Conservation (phyloP, 2,888 invertebrate genomes). For the Phyllotreta cruciferae region DNA sequence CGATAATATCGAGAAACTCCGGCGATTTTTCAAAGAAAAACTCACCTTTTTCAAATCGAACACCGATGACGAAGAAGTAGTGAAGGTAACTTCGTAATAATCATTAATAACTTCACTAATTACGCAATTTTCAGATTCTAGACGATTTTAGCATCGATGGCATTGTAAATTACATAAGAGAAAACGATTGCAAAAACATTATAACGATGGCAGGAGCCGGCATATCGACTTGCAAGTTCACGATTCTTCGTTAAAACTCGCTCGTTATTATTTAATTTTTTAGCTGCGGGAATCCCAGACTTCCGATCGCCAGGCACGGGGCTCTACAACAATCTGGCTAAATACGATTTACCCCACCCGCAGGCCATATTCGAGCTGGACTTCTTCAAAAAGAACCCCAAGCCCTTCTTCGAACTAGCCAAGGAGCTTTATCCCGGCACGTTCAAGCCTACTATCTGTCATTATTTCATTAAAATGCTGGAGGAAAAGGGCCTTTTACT, state of each 20-base stretch:
- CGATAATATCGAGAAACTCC: too few species aligned
- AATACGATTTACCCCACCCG: constrained; percentile 90
- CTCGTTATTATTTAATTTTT: too few species aligned
- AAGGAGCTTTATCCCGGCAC: constrained; percentile 88
- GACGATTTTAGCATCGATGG: constrained; percentile 75
- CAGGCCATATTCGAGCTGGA: constrained; percentile 91
- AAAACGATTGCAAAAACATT: constrained; percentile 80
- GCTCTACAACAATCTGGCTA: constrained; percentile 87
- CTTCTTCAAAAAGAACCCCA: constrained; percentile 86
- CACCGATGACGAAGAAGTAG: too few species aligned
- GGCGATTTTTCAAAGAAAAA: too few species aligned
- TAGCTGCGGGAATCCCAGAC: constrained; percentile 95
- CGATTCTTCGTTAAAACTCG: not conserved
- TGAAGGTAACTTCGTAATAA: too few species aligned
- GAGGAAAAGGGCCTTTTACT: constrained; percentile 80
- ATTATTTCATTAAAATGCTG: constrained; percentile 88
- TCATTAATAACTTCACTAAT: too few species aligned
- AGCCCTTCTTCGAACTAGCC: constrained; percentile 91
- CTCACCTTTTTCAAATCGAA: too few species aligned
- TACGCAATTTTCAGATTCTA: constrained; percentile 26
- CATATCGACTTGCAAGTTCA: constrained; percentile 88
- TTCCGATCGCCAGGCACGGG: constrained; percentile 93
- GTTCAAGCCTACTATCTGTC: constrained; percentile 88
- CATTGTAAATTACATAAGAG: constrained; percentile 79
- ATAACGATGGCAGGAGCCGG: constrained; percentile 96